These are phyloP conservation scores for Andrena minutula DNA, from an alignment of 2,888 invertebrate genomes.

Conservation along the genomic window DNA sequence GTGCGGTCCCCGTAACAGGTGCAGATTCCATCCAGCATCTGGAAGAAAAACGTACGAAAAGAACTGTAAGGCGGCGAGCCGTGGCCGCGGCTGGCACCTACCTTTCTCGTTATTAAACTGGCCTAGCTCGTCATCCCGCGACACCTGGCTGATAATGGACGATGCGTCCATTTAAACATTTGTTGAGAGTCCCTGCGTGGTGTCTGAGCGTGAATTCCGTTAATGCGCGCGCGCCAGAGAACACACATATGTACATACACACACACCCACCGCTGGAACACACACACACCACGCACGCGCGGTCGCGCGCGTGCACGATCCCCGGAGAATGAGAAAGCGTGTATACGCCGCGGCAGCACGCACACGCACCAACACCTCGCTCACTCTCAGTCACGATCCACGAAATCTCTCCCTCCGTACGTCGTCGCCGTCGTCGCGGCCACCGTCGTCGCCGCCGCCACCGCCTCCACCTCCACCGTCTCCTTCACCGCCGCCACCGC, in stretches of 20 bases:
- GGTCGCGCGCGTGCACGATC: constrained; percentile 45
- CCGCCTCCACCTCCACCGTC: constrained; percentile 11
- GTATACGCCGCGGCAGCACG: constrained; percentile 58
- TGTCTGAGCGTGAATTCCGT: constrained; percentile 81
- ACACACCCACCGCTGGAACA: constrained; percentile 36
- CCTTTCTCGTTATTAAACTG: constrained; percentile 97
- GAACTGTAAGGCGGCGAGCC: constrained; percentile 37
- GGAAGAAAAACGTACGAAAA: constrained; percentile 64
- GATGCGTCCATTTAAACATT: constrained; percentile 98
- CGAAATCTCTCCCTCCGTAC: constrained; percentile 58
- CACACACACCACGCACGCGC: constrained; percentile 56
- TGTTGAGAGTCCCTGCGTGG: constrained; percentile 84
- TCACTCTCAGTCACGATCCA: constrained; percentile 62
- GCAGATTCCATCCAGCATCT: constrained; percentile 75
- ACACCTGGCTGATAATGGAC: constrained; percentile 99
- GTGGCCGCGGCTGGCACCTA: constrained; percentile 80
- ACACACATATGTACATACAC: constrained; percentile 46
- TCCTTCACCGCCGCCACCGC: constrained; percentile 21
- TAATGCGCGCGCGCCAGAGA: constrained; percentile 77
- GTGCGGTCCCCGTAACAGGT: constrained; percentile 79
- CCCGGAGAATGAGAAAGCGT: constrained; percentile 54
- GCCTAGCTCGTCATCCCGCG: constrained; percentile 96
- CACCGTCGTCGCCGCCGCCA: constrained; percentile 47
- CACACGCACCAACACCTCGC: constrained; percentile 59
- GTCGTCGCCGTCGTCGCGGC: constrained; percentile 54